Evolutionary conservation across 1,140 invertebrate species (phyloP).

Genomic region (Mactra quadrangularis): DNA sequence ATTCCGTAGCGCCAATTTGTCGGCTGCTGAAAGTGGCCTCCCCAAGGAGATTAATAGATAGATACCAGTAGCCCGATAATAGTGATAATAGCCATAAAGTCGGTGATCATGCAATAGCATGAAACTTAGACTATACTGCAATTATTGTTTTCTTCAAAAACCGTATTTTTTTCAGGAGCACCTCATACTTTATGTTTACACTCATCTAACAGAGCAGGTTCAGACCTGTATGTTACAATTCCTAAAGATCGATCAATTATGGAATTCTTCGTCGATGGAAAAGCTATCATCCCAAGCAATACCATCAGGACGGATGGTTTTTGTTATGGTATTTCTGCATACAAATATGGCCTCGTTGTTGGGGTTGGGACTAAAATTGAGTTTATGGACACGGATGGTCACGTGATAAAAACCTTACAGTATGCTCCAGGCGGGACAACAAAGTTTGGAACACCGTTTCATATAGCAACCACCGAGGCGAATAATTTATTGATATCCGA

Average conservation of each 20-base stretch:
- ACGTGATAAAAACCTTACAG: constrained; percentile 13
- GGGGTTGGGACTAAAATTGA: constrained; percentile 44
- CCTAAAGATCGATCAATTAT: constrained; percentile 31
- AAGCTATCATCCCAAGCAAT: constrained; percentile 19
- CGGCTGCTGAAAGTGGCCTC: too few species aligned
- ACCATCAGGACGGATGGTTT: constrained; percentile 46
- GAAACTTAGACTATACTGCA: too few species aligned
- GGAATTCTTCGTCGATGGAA: constrained; percentile 47
- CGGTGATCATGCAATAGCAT: too few species aligned
- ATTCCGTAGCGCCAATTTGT: too few species aligned
- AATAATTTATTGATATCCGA: constrained; percentile 33
- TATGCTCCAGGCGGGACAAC: constrained; percentile 16
- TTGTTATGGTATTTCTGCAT: constrained; percentile 49
- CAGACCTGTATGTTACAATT: constrained; percentile 47
- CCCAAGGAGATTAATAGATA: too few species aligned
- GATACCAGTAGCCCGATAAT: too few species aligned
- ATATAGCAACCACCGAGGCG: constrained; percentile 27
- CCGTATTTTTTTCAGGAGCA: too few species aligned
- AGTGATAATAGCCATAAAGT: too few species aligned
- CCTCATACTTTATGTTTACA: constrained; percentile 53
- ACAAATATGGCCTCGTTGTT: constrained; percentile 53
- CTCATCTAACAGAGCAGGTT: constrained; percentile 42
- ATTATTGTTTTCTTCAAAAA: too few species aligned
- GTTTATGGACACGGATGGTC: constrained; percentile 49
- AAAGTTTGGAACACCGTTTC: constrained; percentile 40